Percentiles rank a stretch among this genome's conserved stretches.
phyloP scores from a whole-genome alignment of 30 jellyfish, hydroid and myxozoan genomes.

The Aurelia aurita region DNA sequence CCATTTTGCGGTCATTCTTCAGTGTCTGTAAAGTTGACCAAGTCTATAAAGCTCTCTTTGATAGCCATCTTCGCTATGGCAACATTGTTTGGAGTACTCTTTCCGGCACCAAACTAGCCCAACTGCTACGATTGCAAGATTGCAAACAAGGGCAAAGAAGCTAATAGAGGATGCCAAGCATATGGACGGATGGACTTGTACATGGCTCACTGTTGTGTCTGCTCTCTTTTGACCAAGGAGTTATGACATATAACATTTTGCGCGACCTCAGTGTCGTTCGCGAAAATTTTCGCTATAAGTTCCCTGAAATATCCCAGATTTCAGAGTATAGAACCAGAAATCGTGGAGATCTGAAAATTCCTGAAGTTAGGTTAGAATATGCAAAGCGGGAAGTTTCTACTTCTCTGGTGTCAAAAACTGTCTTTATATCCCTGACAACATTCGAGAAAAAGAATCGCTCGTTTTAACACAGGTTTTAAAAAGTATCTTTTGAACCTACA shows the following conservation, averaged over 20 bases:
- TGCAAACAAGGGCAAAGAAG: conserved; percentile 27
- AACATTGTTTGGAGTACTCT: no score
- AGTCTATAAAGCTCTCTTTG: no score
- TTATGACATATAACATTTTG: conserved; percentile 19
- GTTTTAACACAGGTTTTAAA: no score
- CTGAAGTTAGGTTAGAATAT: neutral
- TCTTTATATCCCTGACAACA: no score
- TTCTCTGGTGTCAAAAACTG: conserved; percentile 9
- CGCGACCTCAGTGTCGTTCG: conserved; percentile 24
- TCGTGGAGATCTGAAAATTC: neutral
- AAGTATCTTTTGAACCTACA: no score
- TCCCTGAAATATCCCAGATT: no score
- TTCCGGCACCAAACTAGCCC: neutral
- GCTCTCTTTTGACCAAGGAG: conserved; percentile 22
- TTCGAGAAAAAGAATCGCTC: no score
- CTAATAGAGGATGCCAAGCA: conserved; percentile 24
- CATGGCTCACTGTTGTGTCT: conserved; percentile 17
- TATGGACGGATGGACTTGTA: conserved; percentile 32
- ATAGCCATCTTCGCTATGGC: no score
- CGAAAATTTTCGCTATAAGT: neutral
- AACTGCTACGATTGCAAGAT: no score
- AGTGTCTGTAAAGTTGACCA: no score
- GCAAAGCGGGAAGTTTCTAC: neutral
- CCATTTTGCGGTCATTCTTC: no score
- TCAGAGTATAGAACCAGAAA: neutral